phyloP scores from a whole-genome alignment of 2,888 invertebrate species.

The Melitaea athalia region DNA sequence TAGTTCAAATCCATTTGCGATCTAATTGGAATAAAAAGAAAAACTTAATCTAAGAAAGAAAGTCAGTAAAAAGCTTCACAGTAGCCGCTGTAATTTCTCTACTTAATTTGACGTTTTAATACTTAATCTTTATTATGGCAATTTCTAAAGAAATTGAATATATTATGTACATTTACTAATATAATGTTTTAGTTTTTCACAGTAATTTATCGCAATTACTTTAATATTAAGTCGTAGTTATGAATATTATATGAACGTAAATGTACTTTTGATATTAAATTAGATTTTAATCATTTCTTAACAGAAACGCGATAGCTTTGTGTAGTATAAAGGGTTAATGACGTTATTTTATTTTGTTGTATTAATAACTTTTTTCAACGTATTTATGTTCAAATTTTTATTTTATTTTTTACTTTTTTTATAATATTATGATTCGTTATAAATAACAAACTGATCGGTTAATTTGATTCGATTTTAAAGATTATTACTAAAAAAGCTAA shows the following conservation, averaged over 20 bases:
- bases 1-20: slow-evolving; percentile 1
- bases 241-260: neutral
- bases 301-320: slow-evolving; percentile 4
- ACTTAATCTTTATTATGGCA: neutral
- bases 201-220: neutral
- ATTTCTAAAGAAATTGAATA: neutral
- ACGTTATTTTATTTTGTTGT: neutral
- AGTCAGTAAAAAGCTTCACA: neutral
- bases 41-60: neutral
- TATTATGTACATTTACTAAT: neutral
- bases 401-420: neutral
- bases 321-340: slow-evolving; percentile 1
- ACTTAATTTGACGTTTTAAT: neutral
- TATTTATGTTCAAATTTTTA: neutral
- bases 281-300: slow-evolving; percentile 8
- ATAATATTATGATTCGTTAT: no score
- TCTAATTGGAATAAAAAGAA: slow-evolving; percentile 1
- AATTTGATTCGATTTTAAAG: no score
- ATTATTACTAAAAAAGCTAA: no score
- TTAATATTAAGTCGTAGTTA: neutral
- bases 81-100: neutral
- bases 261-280: slow-evolving; percentile 2
- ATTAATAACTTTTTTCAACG: neutral
- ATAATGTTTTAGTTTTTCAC: neutral
- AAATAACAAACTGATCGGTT: no score